Evolutionary conservation across 2,888 invertebrate species (phyloP).

Genomic region (Tachina grossa): DNA sequence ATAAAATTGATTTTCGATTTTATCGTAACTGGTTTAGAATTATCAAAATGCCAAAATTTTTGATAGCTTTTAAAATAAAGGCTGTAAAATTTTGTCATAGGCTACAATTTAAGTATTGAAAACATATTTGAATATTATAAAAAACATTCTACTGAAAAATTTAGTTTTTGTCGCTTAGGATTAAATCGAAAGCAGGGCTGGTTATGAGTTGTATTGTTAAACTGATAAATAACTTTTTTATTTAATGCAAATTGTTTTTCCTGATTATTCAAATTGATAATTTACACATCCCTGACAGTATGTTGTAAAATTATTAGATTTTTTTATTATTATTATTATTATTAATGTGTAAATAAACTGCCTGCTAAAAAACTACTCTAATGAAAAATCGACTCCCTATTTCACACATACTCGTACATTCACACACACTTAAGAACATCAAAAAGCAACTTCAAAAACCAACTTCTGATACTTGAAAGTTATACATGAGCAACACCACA

Average conservation of each 20-base stretch:
- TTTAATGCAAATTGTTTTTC: not conserved
- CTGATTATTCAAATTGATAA: not conserved
- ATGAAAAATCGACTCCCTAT: conserved; percentile 26
- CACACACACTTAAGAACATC: conserved; percentile 46
- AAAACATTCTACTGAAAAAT: too few species aligned
- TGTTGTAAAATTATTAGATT: conserved; percentile 54
- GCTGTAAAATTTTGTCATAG: too few species aligned
- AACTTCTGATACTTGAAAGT: conserved; percentile 65
- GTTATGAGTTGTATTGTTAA: too few species aligned
- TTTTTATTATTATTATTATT: conserved; percentile 11
- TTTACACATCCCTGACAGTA: not conserved
- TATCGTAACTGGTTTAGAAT: too few species aligned
- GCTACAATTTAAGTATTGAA: too few species aligned
- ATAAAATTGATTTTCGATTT: too few species aligned
- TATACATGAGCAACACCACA: conserved; percentile 64
- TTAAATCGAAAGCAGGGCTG: too few species aligned
- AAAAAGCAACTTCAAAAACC: conserved; percentile 68
- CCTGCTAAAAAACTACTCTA: conserved; percentile 11
- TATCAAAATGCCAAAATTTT: too few species aligned
- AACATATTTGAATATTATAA: too few species aligned
- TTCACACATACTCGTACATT: not conserved
- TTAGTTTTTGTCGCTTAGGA: too few species aligned
- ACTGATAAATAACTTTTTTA: not conserved
- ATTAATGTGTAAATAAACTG: conserved; percentile 24
- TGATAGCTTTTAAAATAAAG: too few species aligned